phyloP scores from a whole-genome alignment of 2,888 invertebrate genomes.

The Drosophila affinis region DNA sequence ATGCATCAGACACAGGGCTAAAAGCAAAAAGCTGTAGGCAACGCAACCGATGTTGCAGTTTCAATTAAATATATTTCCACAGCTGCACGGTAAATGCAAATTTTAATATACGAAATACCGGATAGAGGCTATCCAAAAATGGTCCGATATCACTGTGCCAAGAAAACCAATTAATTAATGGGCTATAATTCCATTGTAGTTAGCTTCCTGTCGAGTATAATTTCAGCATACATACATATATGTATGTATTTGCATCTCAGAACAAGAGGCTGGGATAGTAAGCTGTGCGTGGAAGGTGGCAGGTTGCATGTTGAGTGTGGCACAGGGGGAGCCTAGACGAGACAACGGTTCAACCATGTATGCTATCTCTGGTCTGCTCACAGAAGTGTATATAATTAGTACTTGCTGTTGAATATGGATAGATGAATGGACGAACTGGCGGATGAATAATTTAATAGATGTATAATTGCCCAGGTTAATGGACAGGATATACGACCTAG shows the following conservation, averaged over 20 bases:
- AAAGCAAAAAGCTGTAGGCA: conserved; percentile 15
- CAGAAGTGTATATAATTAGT: not conserved
- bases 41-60: conserved; percentile 7
- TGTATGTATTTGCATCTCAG: too few relatives aligned
- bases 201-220: not conserved
- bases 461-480: not conserved
- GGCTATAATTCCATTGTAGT: not conserved
- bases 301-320: not conserved
- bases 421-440: not conserved
- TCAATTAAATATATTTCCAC: not conserved
- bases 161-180: not conserved
- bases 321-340: not conserved
- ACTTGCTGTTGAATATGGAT: conserved; percentile 12
- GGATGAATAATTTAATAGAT: not conserved
- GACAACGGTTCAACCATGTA: too few relatives aligned
- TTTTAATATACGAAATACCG: not conserved
- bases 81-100: not conserved
- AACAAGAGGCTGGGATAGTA: too few relatives aligned
- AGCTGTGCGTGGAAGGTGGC: not conserved
- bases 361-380: not conserved
- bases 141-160: too few relatives aligned
- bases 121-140: too few relatives aligned
- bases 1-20: conserved; percentile 19
- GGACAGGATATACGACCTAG: not conserved
- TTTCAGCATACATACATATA: not conserved